Evolutionary conservation across 2,113 vertebrate species (phyloP).

Genomic region (Psittacula cyanocephala): DNA sequence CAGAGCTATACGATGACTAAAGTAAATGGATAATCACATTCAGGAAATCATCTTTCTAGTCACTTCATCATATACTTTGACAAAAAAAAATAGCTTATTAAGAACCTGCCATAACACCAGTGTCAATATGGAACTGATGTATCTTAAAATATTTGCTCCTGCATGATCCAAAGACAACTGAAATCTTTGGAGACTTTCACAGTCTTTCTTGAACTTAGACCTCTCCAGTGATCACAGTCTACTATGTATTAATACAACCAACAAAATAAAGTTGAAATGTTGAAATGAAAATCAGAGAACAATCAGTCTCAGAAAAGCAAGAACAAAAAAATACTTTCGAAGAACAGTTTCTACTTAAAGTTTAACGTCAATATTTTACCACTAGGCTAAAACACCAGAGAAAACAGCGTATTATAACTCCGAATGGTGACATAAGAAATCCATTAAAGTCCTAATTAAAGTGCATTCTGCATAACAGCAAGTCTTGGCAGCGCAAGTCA

Average conservation of each 20-base stretch:
- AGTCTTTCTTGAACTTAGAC: neutral
- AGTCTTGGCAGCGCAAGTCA: neutral
- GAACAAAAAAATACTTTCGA: neutral
- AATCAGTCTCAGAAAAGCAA: neutral
- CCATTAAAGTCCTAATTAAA: constrained; percentile 60
- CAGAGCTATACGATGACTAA: neutral
- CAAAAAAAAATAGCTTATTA: neutral
- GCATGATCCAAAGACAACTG: neutral
- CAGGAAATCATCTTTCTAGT: neutral
- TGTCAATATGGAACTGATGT: neutral
- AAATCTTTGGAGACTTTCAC: neutral
- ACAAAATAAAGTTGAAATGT: neutral
- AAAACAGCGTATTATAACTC: constrained; percentile 25
- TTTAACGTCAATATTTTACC: constrained; percentile 32
- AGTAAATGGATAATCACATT: neutral
- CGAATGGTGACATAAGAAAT: constrained; percentile 33
- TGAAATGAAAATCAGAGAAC: neutral
- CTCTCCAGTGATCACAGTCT: neutral
- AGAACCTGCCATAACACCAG: neutral
- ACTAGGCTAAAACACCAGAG: neutral
- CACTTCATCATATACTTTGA: neutral
- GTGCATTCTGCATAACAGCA: constrained; percentile 33
- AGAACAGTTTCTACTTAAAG: constrained; percentile 26
- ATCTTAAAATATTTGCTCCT: neutral
- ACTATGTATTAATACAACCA: neutral